Evolutionary conservation across 2,113 vertebrate species (phyloP).

Genomic region (Rhinoptilus africanus): DNA sequence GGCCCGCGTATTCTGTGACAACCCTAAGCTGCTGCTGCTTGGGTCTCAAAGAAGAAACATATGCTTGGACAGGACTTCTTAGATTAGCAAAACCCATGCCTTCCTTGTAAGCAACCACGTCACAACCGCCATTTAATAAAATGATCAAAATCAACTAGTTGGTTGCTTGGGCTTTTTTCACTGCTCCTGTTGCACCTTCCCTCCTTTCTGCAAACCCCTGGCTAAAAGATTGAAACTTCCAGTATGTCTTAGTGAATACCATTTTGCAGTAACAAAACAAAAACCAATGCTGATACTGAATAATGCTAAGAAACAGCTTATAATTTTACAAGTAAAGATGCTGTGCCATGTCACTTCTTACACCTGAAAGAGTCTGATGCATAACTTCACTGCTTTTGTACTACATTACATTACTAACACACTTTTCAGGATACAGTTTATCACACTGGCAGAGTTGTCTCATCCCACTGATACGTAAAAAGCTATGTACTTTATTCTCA

Average conservation of each 20-base stretch:
- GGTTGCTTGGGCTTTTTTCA: background rate
- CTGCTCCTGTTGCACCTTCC: background rate
- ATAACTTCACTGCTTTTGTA: background rate
- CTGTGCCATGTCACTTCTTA: background rate
- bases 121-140: background rate
- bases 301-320: background rate
- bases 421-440: background rate
- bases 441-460: background rate
- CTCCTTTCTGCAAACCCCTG: background rate
- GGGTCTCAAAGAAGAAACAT: background rate
- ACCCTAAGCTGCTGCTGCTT: background rate
- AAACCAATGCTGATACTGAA: background rate
- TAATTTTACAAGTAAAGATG: background rate
- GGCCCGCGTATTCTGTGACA: background rate
- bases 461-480: background rate
- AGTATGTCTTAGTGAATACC: background rate
- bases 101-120: background rate
- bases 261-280: background rate
- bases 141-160: background rate
- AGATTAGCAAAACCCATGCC: background rate
- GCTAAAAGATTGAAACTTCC: background rate
- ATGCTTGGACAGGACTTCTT: background rate
- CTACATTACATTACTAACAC: background rate
- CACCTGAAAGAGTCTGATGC: background rate
- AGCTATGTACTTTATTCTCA: background rate